Conservation (phyloP, 2,888 invertebrate species). For the Protodeltote pygarga region DNA sequence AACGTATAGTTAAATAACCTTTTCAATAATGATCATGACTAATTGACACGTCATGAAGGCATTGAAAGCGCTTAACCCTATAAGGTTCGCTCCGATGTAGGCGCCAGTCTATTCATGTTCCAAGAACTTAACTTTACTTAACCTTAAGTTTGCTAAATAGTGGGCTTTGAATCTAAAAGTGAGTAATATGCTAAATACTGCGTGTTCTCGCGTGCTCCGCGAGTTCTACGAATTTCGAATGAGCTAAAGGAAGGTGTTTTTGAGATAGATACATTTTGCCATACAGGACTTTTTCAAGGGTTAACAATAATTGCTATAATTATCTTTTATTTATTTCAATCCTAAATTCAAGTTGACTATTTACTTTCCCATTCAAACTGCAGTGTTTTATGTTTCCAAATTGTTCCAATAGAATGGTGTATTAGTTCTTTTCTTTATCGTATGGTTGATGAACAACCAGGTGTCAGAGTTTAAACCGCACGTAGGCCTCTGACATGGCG, state of each 20-base stretch:
- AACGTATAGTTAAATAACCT: slow-evolving; percentile 30
- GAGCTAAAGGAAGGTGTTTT: neutral
- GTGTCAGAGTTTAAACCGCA: no score
- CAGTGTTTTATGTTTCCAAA: no score
- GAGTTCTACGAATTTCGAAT: neutral
- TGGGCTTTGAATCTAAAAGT: neutral
- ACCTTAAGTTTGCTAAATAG: neutral
- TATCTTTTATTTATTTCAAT: no score
- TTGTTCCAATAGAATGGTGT: no score
- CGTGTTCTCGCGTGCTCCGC: neutral
- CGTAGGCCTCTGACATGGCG: no score
- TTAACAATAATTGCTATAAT: no score
- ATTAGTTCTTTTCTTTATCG: no score
- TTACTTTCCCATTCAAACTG: no score
- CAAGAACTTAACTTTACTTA: slow-evolving; percentile 13
- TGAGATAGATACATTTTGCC: no score
- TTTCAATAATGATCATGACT: slow-evolving; percentile 46
- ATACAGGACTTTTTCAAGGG: no score
- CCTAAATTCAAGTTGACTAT: no score
- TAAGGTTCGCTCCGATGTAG: slow-evolving; percentile 44
- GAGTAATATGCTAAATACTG: slow-evolving; percentile 13
- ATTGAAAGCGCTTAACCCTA: slow-evolving; percentile 36
- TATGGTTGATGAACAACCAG: no score
- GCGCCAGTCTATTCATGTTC: slow-evolving; percentile 30
- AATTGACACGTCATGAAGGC: slow-evolving; percentile 39